A percentile compares a stretch with the other conserved stretches of the same genome.
phyloP scores from a whole-genome alignment of 1,140 invertebrate genomes.

The Drosophila takahashii region DNA sequence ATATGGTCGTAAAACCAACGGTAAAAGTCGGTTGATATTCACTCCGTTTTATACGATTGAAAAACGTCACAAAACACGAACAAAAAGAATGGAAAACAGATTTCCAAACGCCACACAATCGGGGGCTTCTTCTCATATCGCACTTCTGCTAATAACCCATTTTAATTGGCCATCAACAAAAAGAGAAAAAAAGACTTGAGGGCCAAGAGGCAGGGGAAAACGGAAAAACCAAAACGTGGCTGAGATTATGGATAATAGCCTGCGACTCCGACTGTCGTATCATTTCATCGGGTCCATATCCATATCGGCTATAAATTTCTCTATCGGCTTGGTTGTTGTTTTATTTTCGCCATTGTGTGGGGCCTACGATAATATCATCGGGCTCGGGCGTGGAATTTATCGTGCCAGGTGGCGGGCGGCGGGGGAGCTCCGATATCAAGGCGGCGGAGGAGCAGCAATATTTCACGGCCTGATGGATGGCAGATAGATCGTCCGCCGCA shows the following conservation, averaged over 20 bases:
- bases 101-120: slow-evolving; percentile 68
- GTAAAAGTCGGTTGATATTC: slow-evolving; percentile 39
- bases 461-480: slow-evolving; percentile 78
- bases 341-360: slow-evolving; percentile 73
- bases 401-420: slow-evolving; percentile 61
- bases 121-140: slow-evolving; percentile 55
- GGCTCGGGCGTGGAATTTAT: slow-evolving; percentile 70
- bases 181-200: neutral
- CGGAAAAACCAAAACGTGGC: slow-evolving; percentile 48
- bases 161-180: slow-evolving; percentile 77
- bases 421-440: slow-evolving; percentile 44
- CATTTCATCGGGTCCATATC: slow-evolving; percentile 73
- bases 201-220: neutral
- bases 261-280: slow-evolving; percentile 48
- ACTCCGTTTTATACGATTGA: slow-evolving; percentile 46
- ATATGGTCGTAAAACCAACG: slow-evolving; percentile 44
- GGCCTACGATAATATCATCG: slow-evolving; percentile 74
- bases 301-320: slow-evolving; percentile 74
- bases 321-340: slow-evolving; percentile 55
- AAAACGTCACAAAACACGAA: slow-evolving; percentile 39
- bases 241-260: slow-evolving; percentile 45
- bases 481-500: slow-evolving; percentile 36
- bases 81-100: slow-evolving; percentile 39
- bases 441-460: slow-evolving; percentile 56
- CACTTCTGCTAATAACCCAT: slow-evolving; percentile 73